phyloP scores from a whole-genome alignment of 2,113 vertebrate genomes.

The Macroglossus sobrinus region DNA sequence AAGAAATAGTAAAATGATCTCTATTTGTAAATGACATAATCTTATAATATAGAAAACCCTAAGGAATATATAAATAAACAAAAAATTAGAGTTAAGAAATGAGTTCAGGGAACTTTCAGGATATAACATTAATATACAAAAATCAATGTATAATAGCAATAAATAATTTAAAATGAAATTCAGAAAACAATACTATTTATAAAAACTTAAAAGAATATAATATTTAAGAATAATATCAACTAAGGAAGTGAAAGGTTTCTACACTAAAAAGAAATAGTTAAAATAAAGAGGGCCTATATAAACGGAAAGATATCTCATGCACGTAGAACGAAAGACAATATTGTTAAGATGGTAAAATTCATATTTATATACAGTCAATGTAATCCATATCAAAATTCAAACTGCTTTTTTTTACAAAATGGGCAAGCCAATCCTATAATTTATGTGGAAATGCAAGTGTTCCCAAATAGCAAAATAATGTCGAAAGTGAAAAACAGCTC shows the following conservation, averaged over 20 bases:
- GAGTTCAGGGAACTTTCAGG: not conserved
- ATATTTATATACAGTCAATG: not conserved
- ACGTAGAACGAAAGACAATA: not conserved
- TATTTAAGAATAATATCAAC: not conserved
- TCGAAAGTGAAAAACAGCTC: not conserved
- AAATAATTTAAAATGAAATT: not conserved
- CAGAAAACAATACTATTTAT: not conserved
- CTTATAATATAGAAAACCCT: not conserved
- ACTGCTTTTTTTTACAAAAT: not conserved
- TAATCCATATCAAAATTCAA: not conserved
- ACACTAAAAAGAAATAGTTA: not conserved
- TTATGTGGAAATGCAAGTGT: not conserved
- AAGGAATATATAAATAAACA: not conserved
- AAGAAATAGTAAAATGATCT: not conserved
- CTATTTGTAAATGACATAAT: not conserved
- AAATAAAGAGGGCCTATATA: not conserved
- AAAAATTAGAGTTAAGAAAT: not conserved
- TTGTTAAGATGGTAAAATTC: not conserved
- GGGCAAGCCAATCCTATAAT: not conserved
- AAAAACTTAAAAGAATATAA: not conserved
- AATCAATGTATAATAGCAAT: not conserved
- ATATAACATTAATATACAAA: not conserved
- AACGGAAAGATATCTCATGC: not conserved
- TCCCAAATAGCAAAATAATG: not conserved
- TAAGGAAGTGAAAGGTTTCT: not conserved